Conservation (phyloP, 2,113 vertebrate species). For the Xenopus tropicalis region DNA sequence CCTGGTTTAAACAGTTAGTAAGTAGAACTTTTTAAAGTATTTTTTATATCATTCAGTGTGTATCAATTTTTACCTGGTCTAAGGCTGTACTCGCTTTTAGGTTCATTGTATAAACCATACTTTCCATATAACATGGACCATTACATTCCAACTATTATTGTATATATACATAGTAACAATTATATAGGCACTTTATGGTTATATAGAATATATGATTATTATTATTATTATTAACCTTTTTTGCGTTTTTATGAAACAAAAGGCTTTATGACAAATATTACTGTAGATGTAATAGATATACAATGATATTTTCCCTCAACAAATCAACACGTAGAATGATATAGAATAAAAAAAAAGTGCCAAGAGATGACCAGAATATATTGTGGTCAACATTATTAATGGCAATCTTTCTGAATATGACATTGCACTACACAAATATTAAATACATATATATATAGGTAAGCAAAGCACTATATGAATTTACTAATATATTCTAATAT, state of each 20-base stretch:
- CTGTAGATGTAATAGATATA: background rate
- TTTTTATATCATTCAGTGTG: no score
- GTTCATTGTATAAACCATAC: slow-evolving; percentile 15
- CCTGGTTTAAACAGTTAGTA: no score
- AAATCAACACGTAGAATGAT: no score
- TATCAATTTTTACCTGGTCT: no score
- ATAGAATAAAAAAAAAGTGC: background rate
- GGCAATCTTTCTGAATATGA: background rate
- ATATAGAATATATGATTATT: slow-evolving; percentile 12
- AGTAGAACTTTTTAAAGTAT: no score
- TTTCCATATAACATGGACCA: background rate
- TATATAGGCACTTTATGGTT: slow-evolving; percentile 32
- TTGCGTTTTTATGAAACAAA: background rate
- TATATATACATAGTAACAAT: slow-evolving; percentile 8
- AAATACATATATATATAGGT: background rate
- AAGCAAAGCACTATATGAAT: no score
- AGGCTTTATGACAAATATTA: slow-evolving; percentile 32
- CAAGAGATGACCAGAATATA: slow-evolving; percentile 28
- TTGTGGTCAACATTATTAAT: background rate
- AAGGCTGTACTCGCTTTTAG: background rate
- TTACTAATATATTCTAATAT: no score
- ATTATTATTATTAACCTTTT: background rate
- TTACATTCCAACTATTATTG: slow-evolving; percentile 7
- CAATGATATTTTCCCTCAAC: no score
- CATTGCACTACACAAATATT: background rate